Percentiles rank a stretch among this genome's conserved stretches.
phyloP scores from a whole-genome alignment of 35 echinoderm and acorn worm genomes.

The Lytechinus pictus region DNA sequence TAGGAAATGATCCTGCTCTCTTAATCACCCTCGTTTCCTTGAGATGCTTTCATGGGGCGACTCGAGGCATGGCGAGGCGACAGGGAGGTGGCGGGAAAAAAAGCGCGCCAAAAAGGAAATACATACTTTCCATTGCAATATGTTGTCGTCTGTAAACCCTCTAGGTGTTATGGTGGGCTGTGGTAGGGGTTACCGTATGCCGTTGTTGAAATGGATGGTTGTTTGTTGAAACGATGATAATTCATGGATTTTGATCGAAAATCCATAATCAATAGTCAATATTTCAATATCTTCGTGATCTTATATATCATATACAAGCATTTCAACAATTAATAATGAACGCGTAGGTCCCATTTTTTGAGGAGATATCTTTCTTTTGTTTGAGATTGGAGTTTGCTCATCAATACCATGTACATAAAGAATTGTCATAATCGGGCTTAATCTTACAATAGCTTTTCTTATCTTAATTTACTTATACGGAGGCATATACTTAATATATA shows the following conservation, averaged over 20 bases:
- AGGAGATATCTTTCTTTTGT: no score
- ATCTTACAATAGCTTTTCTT: no score
- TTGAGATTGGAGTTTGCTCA: no score
- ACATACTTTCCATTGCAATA: background rate
- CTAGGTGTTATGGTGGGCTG: background rate
- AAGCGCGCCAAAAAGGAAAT: background rate
- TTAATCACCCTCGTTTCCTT: constrained; percentile 39
- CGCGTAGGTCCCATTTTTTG: no score
- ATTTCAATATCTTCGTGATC: background rate
- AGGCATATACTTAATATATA: no score
- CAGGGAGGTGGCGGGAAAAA: background rate
- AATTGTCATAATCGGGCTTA: no score
- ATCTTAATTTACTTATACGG: no score
- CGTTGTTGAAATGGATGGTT: background rate
- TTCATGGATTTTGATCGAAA: background rate
- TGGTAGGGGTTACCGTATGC: background rate
- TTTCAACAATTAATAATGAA: no score
- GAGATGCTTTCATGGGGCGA: background rate
- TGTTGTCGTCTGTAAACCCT: background rate
- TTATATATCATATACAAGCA: no score
- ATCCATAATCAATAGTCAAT: background rate
- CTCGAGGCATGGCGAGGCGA: background rate
- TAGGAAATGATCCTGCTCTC: constrained; percentile 33
- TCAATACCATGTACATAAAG: no score
- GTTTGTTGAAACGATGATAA: background rate